These are phyloP conservation scores for Brachionus asplanchnoidis DNA, from an alignment of 1,140 invertebrate genomes.

Conservation along the genomic window DNA sequence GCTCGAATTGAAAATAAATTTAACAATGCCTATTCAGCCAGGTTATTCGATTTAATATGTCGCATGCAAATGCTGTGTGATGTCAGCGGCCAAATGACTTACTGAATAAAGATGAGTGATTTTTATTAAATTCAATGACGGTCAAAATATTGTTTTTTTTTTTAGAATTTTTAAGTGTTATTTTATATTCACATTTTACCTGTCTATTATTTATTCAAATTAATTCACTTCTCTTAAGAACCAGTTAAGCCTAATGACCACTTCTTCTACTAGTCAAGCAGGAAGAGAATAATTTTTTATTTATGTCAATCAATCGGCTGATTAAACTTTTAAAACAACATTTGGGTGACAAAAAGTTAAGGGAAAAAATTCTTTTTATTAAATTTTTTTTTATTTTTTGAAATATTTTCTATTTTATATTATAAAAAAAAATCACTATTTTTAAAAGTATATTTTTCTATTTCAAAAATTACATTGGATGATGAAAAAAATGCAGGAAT, in stretches of 20 bases:
- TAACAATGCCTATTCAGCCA: not conserved
- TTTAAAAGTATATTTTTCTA: too few species aligned
- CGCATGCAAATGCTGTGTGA: not conserved
- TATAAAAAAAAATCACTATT: too few species aligned
- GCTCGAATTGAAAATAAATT: not conserved
- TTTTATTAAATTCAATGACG: not conserved
- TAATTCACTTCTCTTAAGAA: not conserved
- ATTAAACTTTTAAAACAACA: too few species aligned
- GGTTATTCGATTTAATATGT: conserved; percentile 22
- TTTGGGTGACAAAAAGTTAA: too few species aligned
- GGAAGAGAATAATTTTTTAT: not conserved
- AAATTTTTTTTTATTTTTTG: too few species aligned
- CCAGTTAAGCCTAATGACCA: not conserved
- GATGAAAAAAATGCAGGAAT: too few species aligned
- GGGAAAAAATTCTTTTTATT: too few species aligned
- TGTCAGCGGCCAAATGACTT: not conserved
- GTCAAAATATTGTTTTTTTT: not conserved
- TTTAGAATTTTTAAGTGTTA: not conserved
- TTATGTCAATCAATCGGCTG: not conserved
- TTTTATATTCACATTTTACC: not conserved
- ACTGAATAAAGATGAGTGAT: conserved; percentile 1
- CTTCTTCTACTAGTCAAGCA: not conserved
- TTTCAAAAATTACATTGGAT: too few species aligned
- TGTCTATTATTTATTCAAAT: not conserved
- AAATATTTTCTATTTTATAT: too few species aligned